Evolutionary conservation across 2,797 vertebrate species (phyloP), one percentile per base, ranked within the genome.

Genomic region (Hydrocynus forskahlii): DNA sequence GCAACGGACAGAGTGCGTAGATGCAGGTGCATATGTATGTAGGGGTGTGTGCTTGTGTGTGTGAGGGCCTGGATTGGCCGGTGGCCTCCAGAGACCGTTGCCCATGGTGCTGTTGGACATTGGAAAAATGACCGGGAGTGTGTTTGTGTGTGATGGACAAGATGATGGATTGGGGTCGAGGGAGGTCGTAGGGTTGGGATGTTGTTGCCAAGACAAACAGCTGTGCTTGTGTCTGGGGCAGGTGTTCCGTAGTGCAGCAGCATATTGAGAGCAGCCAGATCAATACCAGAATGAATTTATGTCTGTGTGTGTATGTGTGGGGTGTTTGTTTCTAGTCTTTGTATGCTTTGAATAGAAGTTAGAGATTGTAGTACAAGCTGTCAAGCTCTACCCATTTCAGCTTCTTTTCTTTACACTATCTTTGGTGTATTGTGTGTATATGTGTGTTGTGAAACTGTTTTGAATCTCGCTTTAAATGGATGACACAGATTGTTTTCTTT

Each of bases 161-260:
- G 35, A 77, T 93, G 93, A 94, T 93, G 90, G 92, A 94, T 94
- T 89, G 86, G 89, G 92, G 92, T 94, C 88, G 85, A 54, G 68
- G 75, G 35, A 87, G 94, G 92, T 94, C 86, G 54, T 78, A 77
- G 87, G 91, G 90, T 91, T 89, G 88, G 75, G 75, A 87, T 92
- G 89, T 89, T 89, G 87, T 89, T 86, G 91, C 90, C 90, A 92
- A 93, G 91, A 89, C 90, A 92, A 92, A 93, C 93, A 93, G 92
- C 92, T 94, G 92, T 83, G 89, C 86, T 91, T 73, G 84, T 90
- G 89, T 93, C 82, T 85, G 69, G 84, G 87, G 91, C 91, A 92
- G 92, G 89, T 91, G 91, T 88, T 93, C 91, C 88, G 90, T 86
- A 85, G 88, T 85, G 72, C 88, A 87, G 90, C 88, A 91, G 88